A percentile compares a stretch with the other conserved stretches of the same genome.
Evolutionary conservation across 2,888 invertebrate species (phyloP).

Genomic region (Tetranychus truncatus): DNA sequence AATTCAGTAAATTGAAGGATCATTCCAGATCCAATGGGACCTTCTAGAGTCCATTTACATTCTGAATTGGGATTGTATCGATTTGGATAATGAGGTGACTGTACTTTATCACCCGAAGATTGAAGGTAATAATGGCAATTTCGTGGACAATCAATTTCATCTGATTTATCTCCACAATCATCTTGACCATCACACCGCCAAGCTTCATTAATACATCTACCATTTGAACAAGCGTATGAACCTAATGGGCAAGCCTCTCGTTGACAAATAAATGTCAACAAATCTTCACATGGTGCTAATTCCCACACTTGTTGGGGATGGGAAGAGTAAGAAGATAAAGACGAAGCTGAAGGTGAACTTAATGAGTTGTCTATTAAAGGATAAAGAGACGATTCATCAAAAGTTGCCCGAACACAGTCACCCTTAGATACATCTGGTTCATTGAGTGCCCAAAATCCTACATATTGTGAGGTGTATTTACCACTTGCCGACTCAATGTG

Average conservation of each 20-base stretch:
- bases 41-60: slow-evolving; percentile 92
- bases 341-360: background rate
- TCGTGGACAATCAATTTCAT: slow-evolving; percentile 67
- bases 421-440: slow-evolving; percentile 73
- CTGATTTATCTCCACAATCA: slow-evolving; percentile 77
- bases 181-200: slow-evolving; percentile 72
- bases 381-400: slow-evolving; percentile 31
- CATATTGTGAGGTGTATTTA: slow-evolving; percentile 71
- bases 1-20: slow-evolving; percentile 83
- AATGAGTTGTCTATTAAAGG: background rate
- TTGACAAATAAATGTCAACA: slow-evolving; percentile 83
- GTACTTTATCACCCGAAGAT: slow-evolving; percentile 79
- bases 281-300: slow-evolving; percentile 75
- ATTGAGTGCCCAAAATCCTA: slow-evolving; percentile 72
- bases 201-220: slow-evolving; percentile 69
- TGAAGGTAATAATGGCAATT: slow-evolving; percentile 73
- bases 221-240: slow-evolving; percentile 79
- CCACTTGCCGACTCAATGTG: slow-evolving; percentile 85
- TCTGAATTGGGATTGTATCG: slow-evolving; percentile 75
- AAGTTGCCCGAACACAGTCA: slow-evolving; percentile 54
- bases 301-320: slow-evolving; percentile 68
- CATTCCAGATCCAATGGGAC: slow-evolving; percentile 84
- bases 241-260: slow-evolving; percentile 58
- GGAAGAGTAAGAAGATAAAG: background rate
- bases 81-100: slow-evolving; percentile 83